Conservation (phyloP, 1,140 invertebrate species). For the Ericerus pela region DNA sequence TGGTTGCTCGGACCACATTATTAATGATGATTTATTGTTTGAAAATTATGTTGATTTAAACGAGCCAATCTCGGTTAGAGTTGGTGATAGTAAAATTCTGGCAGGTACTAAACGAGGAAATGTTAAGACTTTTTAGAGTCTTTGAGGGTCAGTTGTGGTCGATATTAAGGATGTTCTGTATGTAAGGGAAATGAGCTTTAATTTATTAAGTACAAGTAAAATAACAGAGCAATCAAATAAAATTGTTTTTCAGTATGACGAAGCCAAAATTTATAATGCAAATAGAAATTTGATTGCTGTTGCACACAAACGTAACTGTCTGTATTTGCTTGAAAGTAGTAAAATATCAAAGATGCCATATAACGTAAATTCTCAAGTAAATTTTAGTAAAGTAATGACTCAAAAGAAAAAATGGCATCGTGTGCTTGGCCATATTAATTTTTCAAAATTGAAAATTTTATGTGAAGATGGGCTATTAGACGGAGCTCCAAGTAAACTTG, state of each 20-base stretch:
- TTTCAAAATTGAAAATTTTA: conserved; percentile 20
- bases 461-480: background rate
- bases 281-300: background rate
- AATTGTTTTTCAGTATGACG: conserved; percentile 16
- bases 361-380: too few species aligned
- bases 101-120: conserved; percentile 14
- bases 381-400: background rate
- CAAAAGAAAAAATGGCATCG: conserved; percentile 15
- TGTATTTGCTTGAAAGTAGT: background rate
- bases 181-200: conserved; percentile 13
- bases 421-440: conserved; percentile 22
- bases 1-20: conserved; percentile 22
- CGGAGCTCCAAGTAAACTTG: background rate
- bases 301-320: too few species aligned
- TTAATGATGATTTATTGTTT: conserved; percentile 17
- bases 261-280: background rate
- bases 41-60: conserved; percentile 17
- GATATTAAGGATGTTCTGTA: conserved; percentile 20
- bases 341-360: background rate
- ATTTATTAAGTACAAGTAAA: too few species aligned
- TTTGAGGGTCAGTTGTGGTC: conserved; percentile 17
- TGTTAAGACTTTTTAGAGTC: conserved; percentile 18
- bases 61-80: conserved; percentile 20
- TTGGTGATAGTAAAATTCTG: conserved; percentile 18
- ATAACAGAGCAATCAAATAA: too few species aligned